Conservation (phyloP, 2,888 invertebrate genomes). For the Apeira syringaria region DNA sequence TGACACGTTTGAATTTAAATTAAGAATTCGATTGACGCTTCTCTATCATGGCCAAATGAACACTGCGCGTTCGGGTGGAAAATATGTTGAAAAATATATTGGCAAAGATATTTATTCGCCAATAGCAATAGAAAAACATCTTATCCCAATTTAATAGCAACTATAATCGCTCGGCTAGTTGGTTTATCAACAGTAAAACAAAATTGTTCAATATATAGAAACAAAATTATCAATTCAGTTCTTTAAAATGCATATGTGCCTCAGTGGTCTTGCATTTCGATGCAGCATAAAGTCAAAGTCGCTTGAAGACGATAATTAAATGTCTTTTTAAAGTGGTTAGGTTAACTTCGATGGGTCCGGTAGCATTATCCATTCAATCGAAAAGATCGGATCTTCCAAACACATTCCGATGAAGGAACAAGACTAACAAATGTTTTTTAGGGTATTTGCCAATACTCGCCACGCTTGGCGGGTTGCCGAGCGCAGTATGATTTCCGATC, state of each 20-base stretch:
- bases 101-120: background rate
- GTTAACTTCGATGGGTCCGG: constrained; percentile 44
- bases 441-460: no score
- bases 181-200: background rate
- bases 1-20: constrained; percentile 58
- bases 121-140: background rate
- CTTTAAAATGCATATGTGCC: background rate
- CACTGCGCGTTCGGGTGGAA: constrained; percentile 61
- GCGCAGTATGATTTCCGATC: no score
- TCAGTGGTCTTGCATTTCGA: background rate
- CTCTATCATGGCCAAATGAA: constrained; percentile 50
- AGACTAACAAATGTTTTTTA: constrained; percentile 42
- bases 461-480: no score
- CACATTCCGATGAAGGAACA: constrained; percentile 63
- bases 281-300: background rate
- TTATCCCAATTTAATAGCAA: constrained; percentile 4
- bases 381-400: constrained; percentile 68
- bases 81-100: constrained; percentile 49
- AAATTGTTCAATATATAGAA: background rate
- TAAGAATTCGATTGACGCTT: constrained; percentile 62
- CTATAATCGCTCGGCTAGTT: constrained; percentile 16
- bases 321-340: constrained; percentile 3
- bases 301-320: background rate
- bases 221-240: background rate
- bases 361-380: constrained; percentile 66